A percentile compares a stretch with the other conserved stretches of the same genome.
These are phyloP conservation scores for Cantharis lateralis DNA, from an alignment of 2,888 invertebrate genomes.

Conservation along the genomic window DNA sequence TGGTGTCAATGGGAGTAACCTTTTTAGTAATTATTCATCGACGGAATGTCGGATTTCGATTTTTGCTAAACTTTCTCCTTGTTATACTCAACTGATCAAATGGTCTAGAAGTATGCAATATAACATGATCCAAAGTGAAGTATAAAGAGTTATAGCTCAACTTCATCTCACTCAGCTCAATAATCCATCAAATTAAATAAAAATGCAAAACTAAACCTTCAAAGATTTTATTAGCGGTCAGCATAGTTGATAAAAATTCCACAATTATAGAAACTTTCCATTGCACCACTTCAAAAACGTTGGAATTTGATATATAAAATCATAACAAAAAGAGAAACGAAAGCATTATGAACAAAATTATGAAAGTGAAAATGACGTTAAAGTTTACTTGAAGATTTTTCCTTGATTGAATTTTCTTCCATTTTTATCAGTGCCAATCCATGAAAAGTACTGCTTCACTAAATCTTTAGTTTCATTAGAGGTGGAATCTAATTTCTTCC, in stretches of 20 bases:
- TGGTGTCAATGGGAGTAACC: too few relatives aligned
- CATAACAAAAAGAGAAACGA: neutral
- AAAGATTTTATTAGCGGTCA: neutral
- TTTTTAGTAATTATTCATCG: too few relatives aligned
- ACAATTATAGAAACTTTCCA: neutral
- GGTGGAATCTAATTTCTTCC: conserved; percentile 89
- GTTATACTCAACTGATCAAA: too few relatives aligned
- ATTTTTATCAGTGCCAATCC: conserved; percentile 83
- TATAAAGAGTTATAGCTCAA: too few relatives aligned
- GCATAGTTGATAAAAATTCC: neutral
- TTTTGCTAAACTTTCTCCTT: too few relatives aligned
- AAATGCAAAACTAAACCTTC: neutral
- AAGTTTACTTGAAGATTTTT: conserved; percentile 93
- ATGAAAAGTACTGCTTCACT: conserved; percentile 88
- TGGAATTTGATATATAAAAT: neutral
- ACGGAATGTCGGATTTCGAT: too few relatives aligned
- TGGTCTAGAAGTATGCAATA: too few relatives aligned
- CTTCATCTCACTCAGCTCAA: too few relatives aligned
- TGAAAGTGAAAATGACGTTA: neutral
- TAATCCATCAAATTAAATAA: neutral
- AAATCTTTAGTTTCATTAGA: conserved; percentile 81
- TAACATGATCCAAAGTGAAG: too few relatives aligned
- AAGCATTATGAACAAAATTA: neutral
- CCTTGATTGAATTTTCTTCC: conserved; percentile 97
- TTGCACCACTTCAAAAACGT: neutral